Conservation (phyloP, 2,888 invertebrate species). For the Rhingia campestris region DNA sequence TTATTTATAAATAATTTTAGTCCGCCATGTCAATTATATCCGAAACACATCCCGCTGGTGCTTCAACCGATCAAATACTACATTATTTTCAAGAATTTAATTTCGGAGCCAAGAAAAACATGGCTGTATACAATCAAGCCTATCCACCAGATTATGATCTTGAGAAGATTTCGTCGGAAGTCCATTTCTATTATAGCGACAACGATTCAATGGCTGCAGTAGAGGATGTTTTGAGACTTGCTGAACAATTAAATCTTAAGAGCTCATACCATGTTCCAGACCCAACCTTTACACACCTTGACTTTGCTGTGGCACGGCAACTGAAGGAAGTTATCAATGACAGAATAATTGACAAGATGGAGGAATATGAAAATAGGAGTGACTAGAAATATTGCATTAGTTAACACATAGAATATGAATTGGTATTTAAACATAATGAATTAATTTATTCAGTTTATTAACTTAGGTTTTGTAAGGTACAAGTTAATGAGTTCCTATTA, state of each 20-base stretch:
- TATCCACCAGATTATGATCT: constrained; percentile 77
- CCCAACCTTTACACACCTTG: constrained; percentile 76
- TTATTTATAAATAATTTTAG: constrained; percentile 55
- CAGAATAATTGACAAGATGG: constrained; percentile 17
- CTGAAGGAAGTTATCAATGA: constrained; percentile 76
- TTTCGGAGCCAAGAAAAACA: constrained; percentile 77
- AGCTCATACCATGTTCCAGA: constrained; percentile 76
- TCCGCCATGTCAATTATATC: constrained; percentile 76
- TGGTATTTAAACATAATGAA: no score
- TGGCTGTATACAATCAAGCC: constrained; percentile 75
- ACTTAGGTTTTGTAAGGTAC: no score
- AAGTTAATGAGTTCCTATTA: no score
- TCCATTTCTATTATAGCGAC: constrained; percentile 78
- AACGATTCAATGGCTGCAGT: constrained; percentile 78
- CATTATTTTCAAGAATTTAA: constrained; percentile 78
- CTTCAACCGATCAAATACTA: constrained; percentile 78
- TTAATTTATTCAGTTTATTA: no score
- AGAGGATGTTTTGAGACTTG: constrained; percentile 76
- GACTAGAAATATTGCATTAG: no score
- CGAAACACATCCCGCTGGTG: constrained; percentile 79
- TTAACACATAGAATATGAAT: no score
- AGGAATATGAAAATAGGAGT: constrained; percentile 1
- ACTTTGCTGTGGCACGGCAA: constrained; percentile 75
- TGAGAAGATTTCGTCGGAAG: constrained; percentile 74
- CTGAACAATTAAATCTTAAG: constrained; percentile 71